Percentiles rank a stretch among this genome's conserved stretches.
Conservation (phyloP, 2,888 invertebrate genomes). For the Troglohyphantes excavatus region DNA sequence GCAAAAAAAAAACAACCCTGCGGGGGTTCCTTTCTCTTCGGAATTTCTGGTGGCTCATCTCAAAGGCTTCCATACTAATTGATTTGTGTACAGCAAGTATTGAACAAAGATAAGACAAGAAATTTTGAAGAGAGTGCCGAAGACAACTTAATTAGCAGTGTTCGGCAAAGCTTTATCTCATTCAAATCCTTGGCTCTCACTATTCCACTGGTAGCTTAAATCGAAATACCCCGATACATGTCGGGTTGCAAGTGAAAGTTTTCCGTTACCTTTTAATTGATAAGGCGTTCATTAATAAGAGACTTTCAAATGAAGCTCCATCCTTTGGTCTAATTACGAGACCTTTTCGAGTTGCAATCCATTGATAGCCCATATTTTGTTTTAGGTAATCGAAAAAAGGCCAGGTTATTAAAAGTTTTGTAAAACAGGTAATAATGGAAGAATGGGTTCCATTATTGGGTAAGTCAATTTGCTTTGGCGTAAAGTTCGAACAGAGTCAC, state of each 20-base stretch:
- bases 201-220: conserved; percentile 34
- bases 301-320: conserved; percentile 73
- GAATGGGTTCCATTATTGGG: conserved; percentile 65
- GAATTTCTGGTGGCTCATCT: conserved; percentile 29
- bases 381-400: conserved; percentile 75
- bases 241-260: conserved; percentile 60
- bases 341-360: conserved; percentile 70
- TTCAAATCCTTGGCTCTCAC: conserved; percentile 60
- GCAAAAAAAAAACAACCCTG: conserved; percentile 11
- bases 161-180: conserved; percentile 74
- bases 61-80: conserved; percentile 33
- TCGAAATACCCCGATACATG: conserved; percentile 75
- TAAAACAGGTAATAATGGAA: conserved; percentile 66
- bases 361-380: conserved; percentile 73
- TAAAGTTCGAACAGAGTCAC: conserved; percentile 47
- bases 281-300: conserved; percentile 76
- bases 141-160: conserved; percentile 78
- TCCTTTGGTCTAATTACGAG: conserved; percentile 71
- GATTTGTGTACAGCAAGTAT: conserved; percentile 66
- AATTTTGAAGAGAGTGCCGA: conserved; percentile 75
- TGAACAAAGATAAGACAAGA: conserved; percentile 77
- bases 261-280: conserved; percentile 75
- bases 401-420: conserved; percentile 76
- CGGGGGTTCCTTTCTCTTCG: conserved; percentile 35
- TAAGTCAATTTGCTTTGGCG: conserved; percentile 45